Conservation (phyloP, 2,113 vertebrate genomes). For the human (Homo sapiens) region DNA sequence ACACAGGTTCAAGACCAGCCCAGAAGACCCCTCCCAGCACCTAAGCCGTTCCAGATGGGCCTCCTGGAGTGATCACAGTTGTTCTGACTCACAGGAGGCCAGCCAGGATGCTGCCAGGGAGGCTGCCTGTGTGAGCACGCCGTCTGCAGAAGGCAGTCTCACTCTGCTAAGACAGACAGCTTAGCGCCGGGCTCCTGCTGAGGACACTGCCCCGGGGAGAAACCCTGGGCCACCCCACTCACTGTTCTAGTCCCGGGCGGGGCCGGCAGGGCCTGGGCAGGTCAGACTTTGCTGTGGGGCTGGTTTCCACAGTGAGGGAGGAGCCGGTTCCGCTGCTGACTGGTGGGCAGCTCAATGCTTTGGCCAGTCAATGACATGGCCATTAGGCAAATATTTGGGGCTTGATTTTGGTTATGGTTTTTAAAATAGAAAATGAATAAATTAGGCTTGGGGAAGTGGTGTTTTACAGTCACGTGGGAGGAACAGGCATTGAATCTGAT, state of each 20-base stretch:
- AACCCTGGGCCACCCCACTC: too few species aligned
- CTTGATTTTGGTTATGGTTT: neutral
- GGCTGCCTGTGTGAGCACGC: neutral
- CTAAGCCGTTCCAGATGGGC: neutral
- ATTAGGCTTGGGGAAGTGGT: neutral
- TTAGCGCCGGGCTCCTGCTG: neutral
- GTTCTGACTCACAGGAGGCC: neutral
- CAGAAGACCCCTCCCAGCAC: neutral
- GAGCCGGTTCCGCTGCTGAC: neutral
- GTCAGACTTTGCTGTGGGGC: neutral
- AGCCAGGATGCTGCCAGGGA: neutral
- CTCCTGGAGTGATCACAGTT: neutral
- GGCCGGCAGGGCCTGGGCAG: neutral
- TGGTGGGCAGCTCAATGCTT: neutral
- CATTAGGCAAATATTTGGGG: neutral
- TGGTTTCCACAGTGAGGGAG: neutral
- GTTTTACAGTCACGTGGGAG: neutral
- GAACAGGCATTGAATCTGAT: neutral
- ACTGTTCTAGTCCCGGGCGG: neutral
- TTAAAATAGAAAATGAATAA: constrained; percentile 19
- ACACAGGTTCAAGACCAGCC: neutral
- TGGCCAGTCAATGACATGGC: neutral
- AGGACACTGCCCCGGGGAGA: neutral
- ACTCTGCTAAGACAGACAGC: neutral
- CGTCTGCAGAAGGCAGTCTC: neutral